phyloP scores from a whole-genome alignment of 2,888 invertebrate species.

The Polylopha cassiicola region DNA sequence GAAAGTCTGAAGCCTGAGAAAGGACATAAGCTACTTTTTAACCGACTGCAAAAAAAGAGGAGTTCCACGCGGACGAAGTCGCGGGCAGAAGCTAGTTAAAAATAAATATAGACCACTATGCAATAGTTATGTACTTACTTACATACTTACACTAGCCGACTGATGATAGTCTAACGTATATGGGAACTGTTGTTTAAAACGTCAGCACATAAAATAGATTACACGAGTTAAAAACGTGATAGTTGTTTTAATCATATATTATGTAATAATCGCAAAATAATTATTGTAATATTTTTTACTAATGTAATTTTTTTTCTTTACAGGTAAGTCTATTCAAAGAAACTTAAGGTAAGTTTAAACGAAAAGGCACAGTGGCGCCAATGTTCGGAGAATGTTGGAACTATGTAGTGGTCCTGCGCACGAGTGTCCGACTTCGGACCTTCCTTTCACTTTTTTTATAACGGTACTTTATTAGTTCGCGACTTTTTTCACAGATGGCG shows the following conservation, averaged over 20 bases:
- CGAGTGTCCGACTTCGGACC: slow-evolving; percentile 23
- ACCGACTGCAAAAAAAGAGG: too few species aligned
- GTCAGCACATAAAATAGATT: too few species aligned
- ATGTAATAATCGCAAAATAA: neutral
- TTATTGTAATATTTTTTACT: neutral
- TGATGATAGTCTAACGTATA: too few species aligned
- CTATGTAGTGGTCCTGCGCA: slow-evolving; percentile 19
- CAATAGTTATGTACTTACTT: too few species aligned
- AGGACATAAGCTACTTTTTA: too few species aligned
- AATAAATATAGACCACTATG: too few species aligned
- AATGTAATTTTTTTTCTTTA: slow-evolving; percentile 10
- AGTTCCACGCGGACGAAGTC: too few species aligned
- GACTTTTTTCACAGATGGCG: neutral
- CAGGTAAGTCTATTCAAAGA: slow-evolving; percentile 20
- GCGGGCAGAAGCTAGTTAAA: too few species aligned
- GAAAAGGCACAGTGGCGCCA: slow-evolving; percentile 10
- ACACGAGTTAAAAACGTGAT: too few species aligned
- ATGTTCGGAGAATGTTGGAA: slow-evolving; percentile 15
- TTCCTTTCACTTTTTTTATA: slow-evolving; percentile 25
- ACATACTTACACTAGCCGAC: too few species aligned
- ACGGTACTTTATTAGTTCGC: slow-evolving; percentile 20
- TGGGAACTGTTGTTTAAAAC: too few species aligned
- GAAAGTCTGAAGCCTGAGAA: too few species aligned
- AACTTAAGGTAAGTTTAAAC: slow-evolving; percentile 13
- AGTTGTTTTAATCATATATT: neutral